phyloP scores from a whole-genome alignment of 2,888 invertebrate genomes.

The Dicyrtoma fusca region DNA sequence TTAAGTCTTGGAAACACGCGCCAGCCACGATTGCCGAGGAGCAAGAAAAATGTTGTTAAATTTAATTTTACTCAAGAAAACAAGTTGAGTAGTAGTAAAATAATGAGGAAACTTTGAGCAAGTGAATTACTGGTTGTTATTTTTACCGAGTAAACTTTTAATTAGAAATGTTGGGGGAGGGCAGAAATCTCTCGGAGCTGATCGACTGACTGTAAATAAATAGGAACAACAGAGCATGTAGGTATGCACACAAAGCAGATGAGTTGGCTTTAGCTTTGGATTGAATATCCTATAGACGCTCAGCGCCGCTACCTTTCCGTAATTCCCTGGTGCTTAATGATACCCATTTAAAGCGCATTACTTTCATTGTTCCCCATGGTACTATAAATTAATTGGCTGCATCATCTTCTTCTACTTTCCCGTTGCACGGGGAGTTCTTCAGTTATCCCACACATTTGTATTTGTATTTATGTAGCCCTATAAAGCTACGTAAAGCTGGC shows the following conservation, averaged over 20 bases:
- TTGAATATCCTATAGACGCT: background rate
- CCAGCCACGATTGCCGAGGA: no score
- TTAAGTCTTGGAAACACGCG: no score
- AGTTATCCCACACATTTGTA: background rate
- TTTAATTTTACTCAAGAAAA: no score
- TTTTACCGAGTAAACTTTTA: constrained; percentile 3
- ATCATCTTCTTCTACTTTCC: constrained; percentile 12
- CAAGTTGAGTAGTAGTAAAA: no score
- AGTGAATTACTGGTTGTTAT: no score
- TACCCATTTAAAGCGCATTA: constrained; percentile 33
- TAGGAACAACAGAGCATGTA: background rate
- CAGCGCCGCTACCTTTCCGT: background rate
- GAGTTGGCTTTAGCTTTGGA: background rate
- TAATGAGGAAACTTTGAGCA: no score
- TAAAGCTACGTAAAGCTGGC: no score
- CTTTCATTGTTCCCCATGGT: constrained; percentile 31
- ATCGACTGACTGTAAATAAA: background rate
- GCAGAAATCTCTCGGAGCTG: background rate
- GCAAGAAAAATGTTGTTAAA: no score
- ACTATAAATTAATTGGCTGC: constrained; percentile 31
- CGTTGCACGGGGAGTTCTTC: background rate
- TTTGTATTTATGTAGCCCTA: no score
- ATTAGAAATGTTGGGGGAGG: no score
- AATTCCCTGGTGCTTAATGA: constrained; percentile 29
- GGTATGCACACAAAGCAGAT: background rate